A percentile compares a stretch with the other conserved stretches of the same genome.
Conservation (phyloP, 2,888 invertebrate genomes). For the Agrochola circellaris region DNA sequence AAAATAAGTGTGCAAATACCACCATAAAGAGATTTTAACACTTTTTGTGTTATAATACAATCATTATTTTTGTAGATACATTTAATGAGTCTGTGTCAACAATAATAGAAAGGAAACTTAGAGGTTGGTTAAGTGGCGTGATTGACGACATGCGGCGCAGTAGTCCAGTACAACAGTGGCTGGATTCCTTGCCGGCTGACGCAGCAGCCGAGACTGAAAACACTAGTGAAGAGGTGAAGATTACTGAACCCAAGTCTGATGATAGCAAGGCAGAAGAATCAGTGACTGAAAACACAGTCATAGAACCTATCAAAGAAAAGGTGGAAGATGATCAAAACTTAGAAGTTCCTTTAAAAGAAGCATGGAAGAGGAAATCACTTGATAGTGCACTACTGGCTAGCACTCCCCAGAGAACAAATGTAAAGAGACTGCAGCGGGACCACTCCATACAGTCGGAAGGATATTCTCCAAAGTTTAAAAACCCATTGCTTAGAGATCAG, state of each 20-base stretch:
- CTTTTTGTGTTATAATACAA: constrained; percentile 5
- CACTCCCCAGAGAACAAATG: constrained; percentile 75
- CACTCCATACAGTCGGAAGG: constrained; percentile 88
- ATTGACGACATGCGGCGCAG: constrained; percentile 92
- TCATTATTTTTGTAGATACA: constrained; percentile 77
- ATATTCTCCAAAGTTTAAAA: constrained; percentile 84
- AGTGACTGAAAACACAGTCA: constrained; percentile 82
- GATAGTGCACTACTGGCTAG: constrained; percentile 82
- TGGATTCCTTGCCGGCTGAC: constrained; percentile 92
- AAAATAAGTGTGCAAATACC: neutral
- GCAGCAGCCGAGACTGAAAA: constrained; percentile 66
- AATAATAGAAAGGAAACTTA: constrained; percentile 86
- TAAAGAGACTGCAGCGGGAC: constrained; percentile 84
- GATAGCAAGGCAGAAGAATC: constrained; percentile 83
- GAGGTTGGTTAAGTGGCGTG: constrained; percentile 88
- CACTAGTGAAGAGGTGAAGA: constrained; percentile 67
- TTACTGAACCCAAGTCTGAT: constrained; percentile 77
- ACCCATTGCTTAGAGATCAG: constrained; percentile 87
- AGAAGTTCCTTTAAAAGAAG: constrained; percentile 81
- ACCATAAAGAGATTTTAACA: neutral
- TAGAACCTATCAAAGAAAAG: constrained; percentile 74
- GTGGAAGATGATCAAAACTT: constrained; percentile 77
- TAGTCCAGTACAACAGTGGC: constrained; percentile 94
- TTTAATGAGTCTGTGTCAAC: constrained; percentile 87
- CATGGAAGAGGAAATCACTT: constrained; percentile 84